Percentiles rank a stretch among this genome's conserved stretches.
Conservation (phyloP, 2,888 invertebrate genomes). For the Esperia sulphurella region DNA sequence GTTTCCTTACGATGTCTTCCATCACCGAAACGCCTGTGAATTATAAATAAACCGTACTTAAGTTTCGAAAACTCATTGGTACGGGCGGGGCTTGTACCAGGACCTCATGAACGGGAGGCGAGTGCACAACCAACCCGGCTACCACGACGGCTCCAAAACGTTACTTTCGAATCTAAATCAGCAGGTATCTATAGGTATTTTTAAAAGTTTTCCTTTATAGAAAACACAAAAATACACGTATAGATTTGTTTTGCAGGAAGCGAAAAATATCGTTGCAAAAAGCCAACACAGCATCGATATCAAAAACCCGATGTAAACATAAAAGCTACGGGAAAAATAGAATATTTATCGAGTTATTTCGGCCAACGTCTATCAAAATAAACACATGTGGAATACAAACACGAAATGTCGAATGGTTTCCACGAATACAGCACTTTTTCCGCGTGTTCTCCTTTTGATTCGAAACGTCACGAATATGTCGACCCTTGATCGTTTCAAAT, state of each 20-base stretch:
- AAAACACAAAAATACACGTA: no score
- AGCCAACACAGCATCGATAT: background rate
- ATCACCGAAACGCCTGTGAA: no score
- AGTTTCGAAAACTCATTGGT: no score
- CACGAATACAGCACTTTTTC: background rate
- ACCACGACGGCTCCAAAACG: no score
- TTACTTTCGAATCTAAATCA: no score
- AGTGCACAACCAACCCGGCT: no score
- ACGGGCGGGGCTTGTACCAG: no score
- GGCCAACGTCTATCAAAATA: background rate
- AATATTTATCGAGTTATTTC: constrained; percentile 4
- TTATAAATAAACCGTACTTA: no score
- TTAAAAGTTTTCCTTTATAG: no score
- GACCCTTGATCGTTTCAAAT: constrained; percentile 1
- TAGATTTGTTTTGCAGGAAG: background rate
- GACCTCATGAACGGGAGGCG: no score
- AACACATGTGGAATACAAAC: background rate
- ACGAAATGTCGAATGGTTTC: background rate
- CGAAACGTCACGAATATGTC: constrained; percentile 1
- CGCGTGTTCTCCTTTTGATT: constrained; percentile 1
- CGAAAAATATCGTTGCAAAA: background rate
- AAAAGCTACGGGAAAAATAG: background rate
- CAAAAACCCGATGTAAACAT: background rate
- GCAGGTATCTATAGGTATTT: no score
- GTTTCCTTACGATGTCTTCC: no score